These are phyloP conservation scores for Drosophila kepulauana DNA, from an alignment of 1,140 invertebrate species.

Conservation along the genomic window DNA sequence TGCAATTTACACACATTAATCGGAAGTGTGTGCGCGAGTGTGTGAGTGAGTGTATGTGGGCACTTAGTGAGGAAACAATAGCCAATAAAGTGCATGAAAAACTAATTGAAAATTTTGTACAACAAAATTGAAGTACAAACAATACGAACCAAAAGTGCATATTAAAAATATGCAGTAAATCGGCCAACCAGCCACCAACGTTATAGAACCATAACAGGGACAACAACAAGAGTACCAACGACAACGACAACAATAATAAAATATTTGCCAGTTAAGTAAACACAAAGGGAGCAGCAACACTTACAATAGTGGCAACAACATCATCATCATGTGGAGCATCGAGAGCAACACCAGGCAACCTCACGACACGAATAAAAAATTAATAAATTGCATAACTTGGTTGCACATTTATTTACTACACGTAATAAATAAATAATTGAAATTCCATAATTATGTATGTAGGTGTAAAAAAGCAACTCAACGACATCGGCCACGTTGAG, in stretches of 20 bases:
- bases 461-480: conserved; percentile 12
- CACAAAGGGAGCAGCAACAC: conserved; percentile 31
- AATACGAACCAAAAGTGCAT: conserved; percentile 61
- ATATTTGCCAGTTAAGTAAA: conserved; percentile 27
- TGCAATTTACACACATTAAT: conserved; percentile 34
- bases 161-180: conserved; percentile 57
- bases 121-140: conserved; percentile 70
- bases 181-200: conserved; percentile 14
- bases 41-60: conserved; percentile 29
- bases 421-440: conserved; percentile 80
- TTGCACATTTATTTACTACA: conserved; percentile 75
- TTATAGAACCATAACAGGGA: conserved; percentile 27
- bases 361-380: conserved; percentile 68
- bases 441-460: conserved; percentile 75
- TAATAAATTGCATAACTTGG: conserved; percentile 67
- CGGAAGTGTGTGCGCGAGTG: conserved; percentile 22
- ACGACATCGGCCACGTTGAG: conserved; percentile 15
- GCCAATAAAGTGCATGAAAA: conserved; percentile 76
- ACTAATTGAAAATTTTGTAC: conserved; percentile 80
- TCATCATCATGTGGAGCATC: neutral
- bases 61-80: conserved; percentile 78
- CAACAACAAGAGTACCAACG: conserved; percentile 21
- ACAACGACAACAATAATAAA: conserved; percentile 11
- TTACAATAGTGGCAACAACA: conserved; percentile 8
- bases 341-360: conserved; percentile 27